A percentile compares a stretch with the other conserved stretches of the same genome.
phyloP scores from a whole-genome alignment of 2,888 invertebrate species.

The Scaeva pyrastri region DNA sequence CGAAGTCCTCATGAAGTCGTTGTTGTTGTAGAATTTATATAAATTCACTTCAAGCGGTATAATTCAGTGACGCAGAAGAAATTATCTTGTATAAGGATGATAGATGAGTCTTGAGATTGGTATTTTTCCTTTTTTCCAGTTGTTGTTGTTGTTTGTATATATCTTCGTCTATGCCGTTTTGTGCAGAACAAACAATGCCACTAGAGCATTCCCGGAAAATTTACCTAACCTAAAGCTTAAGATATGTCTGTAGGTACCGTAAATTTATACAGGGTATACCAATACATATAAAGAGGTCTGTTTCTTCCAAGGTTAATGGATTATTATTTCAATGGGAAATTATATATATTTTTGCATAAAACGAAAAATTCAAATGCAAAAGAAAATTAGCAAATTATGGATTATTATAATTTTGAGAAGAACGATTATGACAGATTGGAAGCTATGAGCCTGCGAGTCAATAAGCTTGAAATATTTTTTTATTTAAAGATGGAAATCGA shows the following conservation, averaged over 20 bases:
- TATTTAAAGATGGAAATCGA: background rate
- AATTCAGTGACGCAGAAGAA: constrained; percentile 69
- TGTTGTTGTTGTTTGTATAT: background rate
- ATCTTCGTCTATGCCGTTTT: background rate
- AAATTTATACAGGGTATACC: constrained; percentile 5
- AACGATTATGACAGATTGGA: no score
- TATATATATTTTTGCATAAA: background rate
- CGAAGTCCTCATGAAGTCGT: background rate
- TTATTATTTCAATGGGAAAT: constrained; percentile 30
- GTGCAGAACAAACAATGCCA: constrained; percentile 60
- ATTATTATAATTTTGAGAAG: no score
- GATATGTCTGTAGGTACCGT: background rate
- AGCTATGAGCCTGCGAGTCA: no score
- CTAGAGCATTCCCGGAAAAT: constrained; percentile 48
- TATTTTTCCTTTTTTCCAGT: constrained; percentile 43
- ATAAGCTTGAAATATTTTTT: background rate
- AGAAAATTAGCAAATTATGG: no score
- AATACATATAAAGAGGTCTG: constrained; percentile 5
- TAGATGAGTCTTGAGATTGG: constrained; percentile 70
- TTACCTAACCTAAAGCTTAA: constrained; percentile 4
- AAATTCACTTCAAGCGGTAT: constrained; percentile 71
- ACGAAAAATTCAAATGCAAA: no score
- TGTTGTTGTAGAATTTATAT: constrained; percentile 51
- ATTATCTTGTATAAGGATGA: constrained; percentile 65
- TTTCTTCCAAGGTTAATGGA: constrained; percentile 49